A percentile compares a stretch with the other conserved stretches of the same genome.
Evolutionary conservation across 2,113 vertebrate species (phyloP).

Genomic region (Myiozetetes cayanensis): DNA sequence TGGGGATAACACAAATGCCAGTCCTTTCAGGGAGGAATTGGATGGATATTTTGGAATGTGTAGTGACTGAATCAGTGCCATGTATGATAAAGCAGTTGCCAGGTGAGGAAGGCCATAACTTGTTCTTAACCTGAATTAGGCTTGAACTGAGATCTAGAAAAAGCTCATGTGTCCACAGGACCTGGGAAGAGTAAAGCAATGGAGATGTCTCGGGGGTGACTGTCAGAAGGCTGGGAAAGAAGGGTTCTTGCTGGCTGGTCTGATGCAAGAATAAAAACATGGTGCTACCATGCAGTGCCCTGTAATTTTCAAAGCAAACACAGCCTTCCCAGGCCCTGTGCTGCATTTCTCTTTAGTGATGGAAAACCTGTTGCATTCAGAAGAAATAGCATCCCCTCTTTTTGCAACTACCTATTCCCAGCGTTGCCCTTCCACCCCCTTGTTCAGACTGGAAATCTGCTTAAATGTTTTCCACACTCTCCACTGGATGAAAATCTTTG

Average conservation of each 20-base stretch:
- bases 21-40: background rate
- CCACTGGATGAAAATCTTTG: background rate
- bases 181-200: background rate
- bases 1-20: background rate
- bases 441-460: background rate
- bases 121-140: background rate
- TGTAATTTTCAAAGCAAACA: conserved; percentile 39
- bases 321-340: background rate
- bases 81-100: background rate
- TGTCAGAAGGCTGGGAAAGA: background rate
- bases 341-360: background rate
- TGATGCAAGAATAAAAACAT: background rate
- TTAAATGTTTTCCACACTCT: background rate
- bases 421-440: background rate
- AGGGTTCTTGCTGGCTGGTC: background rate
- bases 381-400: background rate
- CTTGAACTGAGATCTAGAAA: background rate
- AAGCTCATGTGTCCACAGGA: background rate
- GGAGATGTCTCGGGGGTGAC: background rate
- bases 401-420: background rate
- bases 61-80: background rate
- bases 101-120: background rate
- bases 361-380: background rate
- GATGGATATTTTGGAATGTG: background rate
- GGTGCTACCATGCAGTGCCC: background rate